Percentiles rank a stretch among this genome's conserved stretches.
Evolutionary conservation across 1,140 invertebrate genomes (phyloP).

Genomic region (Steinernema khuongi): DNA sequence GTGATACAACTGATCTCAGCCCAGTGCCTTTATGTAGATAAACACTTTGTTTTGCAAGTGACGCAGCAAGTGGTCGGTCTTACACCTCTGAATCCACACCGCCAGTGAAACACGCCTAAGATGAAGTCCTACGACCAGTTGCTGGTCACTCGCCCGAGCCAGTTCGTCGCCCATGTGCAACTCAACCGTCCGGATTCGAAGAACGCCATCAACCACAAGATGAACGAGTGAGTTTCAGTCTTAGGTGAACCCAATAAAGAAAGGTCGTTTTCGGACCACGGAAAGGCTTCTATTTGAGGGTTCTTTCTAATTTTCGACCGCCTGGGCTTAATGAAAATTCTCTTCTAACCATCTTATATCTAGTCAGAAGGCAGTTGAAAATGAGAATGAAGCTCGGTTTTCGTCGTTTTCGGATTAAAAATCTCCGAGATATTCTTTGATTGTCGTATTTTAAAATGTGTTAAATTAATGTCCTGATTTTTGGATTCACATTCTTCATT

Average conservation of each 20-base stretch:
- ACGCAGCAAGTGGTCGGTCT: no score
- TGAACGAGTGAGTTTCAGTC: conserved; percentile 73
- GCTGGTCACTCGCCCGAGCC: not conserved
- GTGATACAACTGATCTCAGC: not conserved
- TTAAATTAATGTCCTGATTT: no score
- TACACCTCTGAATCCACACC: no score
- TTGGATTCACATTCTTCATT: no score
- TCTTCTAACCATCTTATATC: no score
- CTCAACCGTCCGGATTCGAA: conserved; percentile 78
- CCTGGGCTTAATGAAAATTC: not conserved
- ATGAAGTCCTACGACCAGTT: not conserved
- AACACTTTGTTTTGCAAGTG: not conserved
- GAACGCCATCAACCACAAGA: conserved; percentile 74
- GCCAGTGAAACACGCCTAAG: not conserved
- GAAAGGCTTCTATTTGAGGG: conserved; percentile 27
- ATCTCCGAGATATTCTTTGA: no score
- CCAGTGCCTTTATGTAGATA: not conserved
- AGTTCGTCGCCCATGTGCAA: conserved; percentile 75
- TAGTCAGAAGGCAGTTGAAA: no score
- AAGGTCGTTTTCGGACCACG: no score
- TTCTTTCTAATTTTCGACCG: conserved; percentile 35
- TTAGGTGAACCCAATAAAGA: no score
- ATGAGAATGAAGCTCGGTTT: no score
- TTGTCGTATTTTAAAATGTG: no score
- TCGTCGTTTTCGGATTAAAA: no score